Base-by-base conservation (phyloP, 2,888 invertebrate genomes). In the Nemurella pictetii region DNA sequence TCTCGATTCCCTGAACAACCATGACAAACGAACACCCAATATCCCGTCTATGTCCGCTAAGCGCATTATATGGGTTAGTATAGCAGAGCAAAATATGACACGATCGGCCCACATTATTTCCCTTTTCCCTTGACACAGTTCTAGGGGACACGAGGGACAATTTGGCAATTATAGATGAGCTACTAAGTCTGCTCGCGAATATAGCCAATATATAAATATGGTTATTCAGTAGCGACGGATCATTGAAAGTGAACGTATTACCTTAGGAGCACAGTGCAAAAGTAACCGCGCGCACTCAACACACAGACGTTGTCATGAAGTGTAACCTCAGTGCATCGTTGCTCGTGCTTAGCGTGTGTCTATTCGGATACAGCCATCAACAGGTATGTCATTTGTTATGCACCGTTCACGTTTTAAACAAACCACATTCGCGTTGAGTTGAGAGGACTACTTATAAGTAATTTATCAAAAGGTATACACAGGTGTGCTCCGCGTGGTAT, bases 81-180 rank as follows among this genome's bases (percentile, higher is more conserved):
- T 55, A 55, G 55, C 55, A 55, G 55, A 55, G 55, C 55, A 55
- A 12, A 55, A 55, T 55, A 12, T 20, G 12, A 12, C 55, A 20
- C 20, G 55, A 55, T 7, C 78, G 28, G 36, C 84, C 84, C 84
- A 84, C 84, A 84, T 84, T 25, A 32, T 35, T 83, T 35, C 36
- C 78, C 83, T 28, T 83, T 83, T 85, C 77, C 85, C 85, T 85
- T 85, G 85, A 83, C 85, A 83, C 77, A 85, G 74, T 36, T 84
- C 75, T 29, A n/a, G 36, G 29, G 73, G 83, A 75, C 77, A 28
- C 77, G 27, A n/a, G 26, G 3, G 25, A 26, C 75, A 75, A 75
- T 75, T 75, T 28, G 78, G 30, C 78, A 27, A 28, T 30, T 30
- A 29, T 30, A 29, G 9, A 78, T 26, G 27, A 29, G 75, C 27